Base-by-base conservation (phyloP, 1,140 invertebrate species). In the Parasteatoda tepidariorum region DNA sequence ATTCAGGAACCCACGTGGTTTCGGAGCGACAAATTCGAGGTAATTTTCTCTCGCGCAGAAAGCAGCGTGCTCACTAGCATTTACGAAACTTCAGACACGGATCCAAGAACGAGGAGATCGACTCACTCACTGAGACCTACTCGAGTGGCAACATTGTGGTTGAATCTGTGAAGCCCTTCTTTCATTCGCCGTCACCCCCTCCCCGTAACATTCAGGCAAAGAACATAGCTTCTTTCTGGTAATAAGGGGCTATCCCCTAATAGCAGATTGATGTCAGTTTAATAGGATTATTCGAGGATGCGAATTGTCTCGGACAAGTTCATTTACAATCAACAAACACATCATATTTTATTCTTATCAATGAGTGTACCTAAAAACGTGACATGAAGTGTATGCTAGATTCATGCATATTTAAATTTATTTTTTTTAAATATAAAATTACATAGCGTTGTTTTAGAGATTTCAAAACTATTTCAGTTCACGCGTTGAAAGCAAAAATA, bases 91-190 rank as follows among this genome's bases (percentile, higher is more conserved):
- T 31, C 55, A 26, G 55, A 61, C 71, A 61, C 71, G 38, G 71
- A 31, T 62, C 71, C 24, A 3, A 13, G 31, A 11, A 4, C 74
- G 59, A 38, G 24, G 59, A 18, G 57, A 64, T 28, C 74, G 22
- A 31, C n/a, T 34, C 74, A 15, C 15, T 31, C 28, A 26, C 74
- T 76, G 74, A 78, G 48, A 38, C 61, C 62, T 79, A 38, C 31
- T 68, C 22, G 26, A 38, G 76, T 68, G 76, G 76, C 76, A 54
- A 79, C 76, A 79, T 79, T 79, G 76, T 68, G 76, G 76, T 79
- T 26, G 54, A 31, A 79, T 79, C 62, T 57, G 76, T 67, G 76
- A n/a, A 68, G 76, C 76, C 68, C 64, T 68, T 67, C 64, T 79
- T 34, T 48, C 34, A 76, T n/a, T n/a, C 34, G 74, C 34, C 26